Evolutionary conservation across 2,888 invertebrate species (phyloP), one percentile per base, ranked within the genome.

Genomic region (Leptinotarsa peninsularis): DNA sequence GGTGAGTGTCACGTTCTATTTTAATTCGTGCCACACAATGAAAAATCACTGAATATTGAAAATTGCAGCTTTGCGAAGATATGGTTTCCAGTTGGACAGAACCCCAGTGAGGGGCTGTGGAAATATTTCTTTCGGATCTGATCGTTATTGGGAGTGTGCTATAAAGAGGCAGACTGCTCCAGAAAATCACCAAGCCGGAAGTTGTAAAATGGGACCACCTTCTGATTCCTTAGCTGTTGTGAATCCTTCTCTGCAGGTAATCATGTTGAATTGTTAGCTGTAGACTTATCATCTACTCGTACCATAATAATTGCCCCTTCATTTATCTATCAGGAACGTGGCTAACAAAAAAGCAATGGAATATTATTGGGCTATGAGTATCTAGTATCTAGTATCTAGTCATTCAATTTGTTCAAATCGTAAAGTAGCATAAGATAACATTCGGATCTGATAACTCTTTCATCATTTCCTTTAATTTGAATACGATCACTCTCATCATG

Each of bases 61-160:
- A 74, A 54, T 82, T 80, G 14, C 72, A 88, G 88, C 89, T n/a
- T 84, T 91, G 49, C 88, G 88, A 80, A 90, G 91, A 73, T 96
- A 94, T 83, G 95, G 95, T 0, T 93, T 96, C 86, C 89, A 92
- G 71, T 84, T 96, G 80, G 95, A 95, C 88, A 91, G 90, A 81
- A 95, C 94, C 0, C 93, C 93, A 0, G 93, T 93, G 0, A 89
- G 89, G 77, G 95, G 95, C 4, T 96, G 96, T 86, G 94, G 95
- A 86, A 91, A 91, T 79, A 87, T 93, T 63, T 91, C 92, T 81
- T 96, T 94, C 83, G 95, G 94, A 3, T 90, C 90, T 66, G 92
- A 92, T 82, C 89, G 88, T 0, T 93, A 92, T 82, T 91, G 92
- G 91, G 91, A 90, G 76, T 92, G 92, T 81, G 91, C 91, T 0